Evolutionary conservation across 2,888 invertebrate species (phyloP), one percentile per base, ranked within the genome.

Genomic region (Chironomus tentans): DNA sequence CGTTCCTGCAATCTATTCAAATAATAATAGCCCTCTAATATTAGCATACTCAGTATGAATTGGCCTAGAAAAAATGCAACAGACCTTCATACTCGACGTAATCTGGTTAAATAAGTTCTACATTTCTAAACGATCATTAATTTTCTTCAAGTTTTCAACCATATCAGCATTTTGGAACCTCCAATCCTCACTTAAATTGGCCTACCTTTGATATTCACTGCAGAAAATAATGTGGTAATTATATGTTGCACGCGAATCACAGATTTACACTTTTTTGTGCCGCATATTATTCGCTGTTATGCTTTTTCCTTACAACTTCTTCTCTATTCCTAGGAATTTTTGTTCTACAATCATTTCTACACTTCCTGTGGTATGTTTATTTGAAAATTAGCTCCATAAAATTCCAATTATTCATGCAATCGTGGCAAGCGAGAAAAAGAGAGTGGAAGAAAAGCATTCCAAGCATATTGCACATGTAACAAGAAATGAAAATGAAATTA

Each of bases 161-260:
- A 56, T 56, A 18, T 18, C 56, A 56, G n/a, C 7, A 56, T 56
- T 56, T 50, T 56, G 13, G 38, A 38, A 38, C 56, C 56, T 15
- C 18, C 18, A 7, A 56, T 56, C n/a, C 18, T 18, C 56, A 56
- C 38, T 38, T 10, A 38, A 38, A 10, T 38, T 38, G 38, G 10
- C 38, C 38, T 38, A 7, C 38, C 38, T 38, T n/a, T n/a, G n/a
- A n/a, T n/a, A n/a, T n/a, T n/a, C n/a, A 15, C 18, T 65, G 65
- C 65, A 65, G 12, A 24, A 21, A 65, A 56, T 18, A 56, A 56
- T 56, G n/a, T 56, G 22, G 21, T 73, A 73, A 73, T 73, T 62
- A 56, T n/a, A 48, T 38, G 5, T 18, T 15, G 72, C 72, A 73
- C 72, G 72, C 72, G 21, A 73, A 73, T 61, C 61, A 38, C 38